These are phyloP conservation scores for Aphelenchoides besseyi DNA, from an alignment of 1,140 invertebrate species.

Conservation along the genomic window DNA sequence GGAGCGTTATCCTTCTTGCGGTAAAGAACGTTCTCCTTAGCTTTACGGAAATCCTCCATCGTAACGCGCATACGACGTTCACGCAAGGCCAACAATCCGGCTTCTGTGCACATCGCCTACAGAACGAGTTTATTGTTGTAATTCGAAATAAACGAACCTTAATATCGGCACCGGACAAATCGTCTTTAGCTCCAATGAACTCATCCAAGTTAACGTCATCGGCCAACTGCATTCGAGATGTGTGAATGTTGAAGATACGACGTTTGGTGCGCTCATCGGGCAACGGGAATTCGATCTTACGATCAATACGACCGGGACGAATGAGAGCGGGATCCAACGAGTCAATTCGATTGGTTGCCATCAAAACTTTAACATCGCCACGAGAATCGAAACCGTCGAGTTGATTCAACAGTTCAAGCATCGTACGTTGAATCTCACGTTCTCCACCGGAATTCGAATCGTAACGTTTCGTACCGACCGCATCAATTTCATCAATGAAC, in stretches of 20 bases:
- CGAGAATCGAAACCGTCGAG: conserved; percentile 95
- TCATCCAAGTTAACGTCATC: conserved; percentile 96
- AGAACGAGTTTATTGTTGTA: conserved; percentile 20
- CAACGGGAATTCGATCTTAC: conserved; percentile 98
- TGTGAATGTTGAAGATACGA: conserved; percentile 97
- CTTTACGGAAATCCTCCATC: conserved; percentile 98
- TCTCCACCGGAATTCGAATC: conserved; percentile 99
- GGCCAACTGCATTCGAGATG: conserved; percentile 91
- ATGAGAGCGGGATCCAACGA: conserved; percentile 97
- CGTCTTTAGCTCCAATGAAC: conserved; percentile 98
- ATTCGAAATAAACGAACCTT: conserved; percentile 65
- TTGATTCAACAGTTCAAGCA: conserved; percentile 98
- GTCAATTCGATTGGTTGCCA: conserved; percentile 99
- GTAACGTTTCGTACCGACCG: conserved; percentile 95
- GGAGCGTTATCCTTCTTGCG: conserved; percentile 98
- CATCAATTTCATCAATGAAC: conserved; percentile 99
- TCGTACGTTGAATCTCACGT: conserved; percentile 97
- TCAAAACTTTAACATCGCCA: conserved; percentile 94
- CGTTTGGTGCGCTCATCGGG: conserved; percentile 99
- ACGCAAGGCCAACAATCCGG: conserved; percentile 90
- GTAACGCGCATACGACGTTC: conserved; percentile 99
- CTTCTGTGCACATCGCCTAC: conserved; percentile 98
- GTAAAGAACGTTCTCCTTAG: conserved; percentile 98
- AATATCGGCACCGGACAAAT: conserved; percentile 89
- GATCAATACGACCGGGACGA: conserved; percentile 93